Base-by-base conservation (phyloP, 1,140 invertebrate species). In the Antheraea pernyi region DNA sequence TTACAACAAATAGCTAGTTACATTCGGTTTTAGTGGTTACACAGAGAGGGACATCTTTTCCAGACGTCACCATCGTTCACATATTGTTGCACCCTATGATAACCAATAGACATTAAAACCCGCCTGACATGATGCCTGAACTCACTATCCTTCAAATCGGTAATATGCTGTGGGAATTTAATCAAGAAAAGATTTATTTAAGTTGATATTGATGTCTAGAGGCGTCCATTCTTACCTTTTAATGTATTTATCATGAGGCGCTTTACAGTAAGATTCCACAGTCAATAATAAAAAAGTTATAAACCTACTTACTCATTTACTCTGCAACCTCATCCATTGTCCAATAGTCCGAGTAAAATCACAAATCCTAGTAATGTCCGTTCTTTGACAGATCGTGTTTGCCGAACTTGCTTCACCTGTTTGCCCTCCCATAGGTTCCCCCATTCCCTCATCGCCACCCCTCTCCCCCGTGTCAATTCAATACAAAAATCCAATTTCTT, bases 401-500 rank as follows among this genome's bases (percentile, higher is more conserved):
- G 46, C 13, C 46, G 46, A 53, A 53, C 46, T 61, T 81, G 75
- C 85, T 84, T 82, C 64, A 65, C 37, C 75, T 77, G 74, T 65
- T 65, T 65, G 42, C 46, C 46, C 39, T 48, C 64, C 64, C 61
- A 53, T 6, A 6, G 16, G 46, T 11, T 53, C 46, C 46, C 46
- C 16, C 72, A 70, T 77, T 81, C 78, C 76, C 76, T 80, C 80
- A 65, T 81, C 71, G 64, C 59, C 67, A 60, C 65, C 68, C 60
- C 53, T 39, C 63, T 53, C 30, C 65, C 37, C 64, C 46, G 65
- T 68, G 73, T 78, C 80, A 81, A 84, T 85, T 87, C 81, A 83
- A 84, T 85, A 81, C 79, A 71, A 79, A 74, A 87, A 85, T 84
- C 85, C 82, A 88, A 85, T 88, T 85, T 82, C 82, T 88, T 85